phyloP scores from a whole-genome alignment of 1,140 invertebrate genomes.

The Heliconius himera region DNA sequence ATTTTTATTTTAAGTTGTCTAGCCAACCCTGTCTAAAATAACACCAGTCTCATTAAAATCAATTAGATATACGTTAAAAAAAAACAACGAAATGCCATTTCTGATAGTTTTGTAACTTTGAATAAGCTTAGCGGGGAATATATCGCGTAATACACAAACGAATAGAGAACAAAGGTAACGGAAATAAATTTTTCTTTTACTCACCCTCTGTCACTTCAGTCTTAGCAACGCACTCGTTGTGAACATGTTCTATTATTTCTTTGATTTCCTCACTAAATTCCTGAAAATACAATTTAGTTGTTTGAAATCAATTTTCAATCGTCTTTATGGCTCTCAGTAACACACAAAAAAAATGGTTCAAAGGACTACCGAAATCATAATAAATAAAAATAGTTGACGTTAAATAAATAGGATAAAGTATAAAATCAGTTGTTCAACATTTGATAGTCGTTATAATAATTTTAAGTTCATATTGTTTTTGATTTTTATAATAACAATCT shows the following conservation, averaged over 20 bases:
- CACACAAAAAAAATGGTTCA: constrained; percentile 31
- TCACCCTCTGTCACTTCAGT: constrained; percentile 79
- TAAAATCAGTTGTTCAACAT: background rate
- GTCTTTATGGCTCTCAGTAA: constrained; percentile 35
- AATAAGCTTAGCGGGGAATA: constrained; percentile 47
- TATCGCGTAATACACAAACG: constrained; percentile 37
- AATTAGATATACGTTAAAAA: background rate
- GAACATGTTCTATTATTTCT: constrained; percentile 79
- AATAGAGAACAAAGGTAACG: constrained; percentile 67
- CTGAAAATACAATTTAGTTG: constrained; percentile 65
- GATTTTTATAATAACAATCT: too few relatives aligned
- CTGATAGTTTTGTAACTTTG: constrained; percentile 25
- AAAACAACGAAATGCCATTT: constrained; percentile 13
- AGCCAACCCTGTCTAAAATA: background rate
- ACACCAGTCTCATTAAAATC: background rate
- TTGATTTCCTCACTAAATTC: constrained; percentile 79
- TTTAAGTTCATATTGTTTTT: background rate
- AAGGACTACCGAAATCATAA: background rate
- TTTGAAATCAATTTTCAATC: constrained; percentile 46
- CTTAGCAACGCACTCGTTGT: constrained; percentile 76
- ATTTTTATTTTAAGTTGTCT: too few relatives aligned
- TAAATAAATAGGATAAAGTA: background rate
- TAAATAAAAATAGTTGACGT: background rate
- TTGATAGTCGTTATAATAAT: background rate
- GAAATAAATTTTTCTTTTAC: constrained; percentile 71